Percentiles rank a stretch among this genome's conserved stretches.
Evolutionary conservation across 2,113 vertebrate genomes (phyloP).

Genomic region (Hemicordylus capensis): DNA sequence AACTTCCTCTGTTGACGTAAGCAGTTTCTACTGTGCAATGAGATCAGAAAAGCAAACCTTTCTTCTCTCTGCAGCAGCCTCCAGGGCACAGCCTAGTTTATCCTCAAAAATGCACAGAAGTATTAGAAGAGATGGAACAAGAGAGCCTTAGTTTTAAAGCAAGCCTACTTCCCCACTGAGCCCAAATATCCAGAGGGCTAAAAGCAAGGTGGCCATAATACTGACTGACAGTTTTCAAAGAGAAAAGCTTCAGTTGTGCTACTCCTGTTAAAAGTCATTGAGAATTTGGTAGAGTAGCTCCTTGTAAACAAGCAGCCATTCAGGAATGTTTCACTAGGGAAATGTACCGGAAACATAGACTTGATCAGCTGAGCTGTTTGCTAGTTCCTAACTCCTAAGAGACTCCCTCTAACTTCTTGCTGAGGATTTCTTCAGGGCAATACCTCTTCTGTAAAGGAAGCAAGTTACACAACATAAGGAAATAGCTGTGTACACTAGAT

Average conservation of each 20-base stretch:
- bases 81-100: slow-evolving; percentile 7
- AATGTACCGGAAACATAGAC: slow-evolving; percentile 37
- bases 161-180: slow-evolving; percentile 30
- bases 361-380: slow-evolving; percentile 23
- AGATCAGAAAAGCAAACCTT: background rate
- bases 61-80: background rate
- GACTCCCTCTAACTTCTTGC: slow-evolving; percentile 17
- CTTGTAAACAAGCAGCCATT: background rate
- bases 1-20: slow-evolving; percentile 13
- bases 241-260: background rate
- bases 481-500: slow-evolving; percentile 40
- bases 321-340: slow-evolving; percentile 25
- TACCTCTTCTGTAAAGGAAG: slow-evolving; percentile 28
- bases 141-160: slow-evolving; percentile 34
- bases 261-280: background rate
- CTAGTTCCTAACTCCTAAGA: slow-evolving; percentile 37
- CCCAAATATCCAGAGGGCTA: background rate
- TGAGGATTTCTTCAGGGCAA: slow-evolving; percentile 33
- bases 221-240: background rate
- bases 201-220: background rate
- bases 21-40: slow-evolving; percentile 26
- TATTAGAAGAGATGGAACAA: slow-evolving; percentile 37
- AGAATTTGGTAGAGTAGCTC: background rate
- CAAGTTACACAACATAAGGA: slow-evolving; percentile 45
- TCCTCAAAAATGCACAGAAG: slow-evolving; percentile 39